Evolutionary conservation across 2,888 invertebrate species (phyloP), one percentile per base, ranked within the genome.

Genomic region (Hirtodrosophila histrioides): DNA sequence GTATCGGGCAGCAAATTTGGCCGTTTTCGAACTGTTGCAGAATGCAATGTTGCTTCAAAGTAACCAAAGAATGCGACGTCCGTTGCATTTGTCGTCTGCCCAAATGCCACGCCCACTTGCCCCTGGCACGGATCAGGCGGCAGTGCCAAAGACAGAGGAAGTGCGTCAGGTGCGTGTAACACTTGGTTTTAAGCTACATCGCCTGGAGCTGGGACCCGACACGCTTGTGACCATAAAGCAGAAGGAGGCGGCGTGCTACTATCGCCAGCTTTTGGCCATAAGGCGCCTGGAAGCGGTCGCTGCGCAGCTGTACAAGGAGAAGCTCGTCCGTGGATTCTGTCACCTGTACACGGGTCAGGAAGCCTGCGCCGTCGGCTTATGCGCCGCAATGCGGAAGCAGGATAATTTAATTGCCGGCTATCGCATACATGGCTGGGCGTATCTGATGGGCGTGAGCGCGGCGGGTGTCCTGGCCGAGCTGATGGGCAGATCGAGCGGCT

Each of bases 381-480:
- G 94, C 75, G 94, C 96, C 0, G 95, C 96, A 0, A 94, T 99
- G 92, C 94, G 96, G 1, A 93, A 94, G 0, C 93, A 94, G 43
- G 99, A 99, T 92, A 94, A 95, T 0, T 95, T 98, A 2, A 99
- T 99, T 80, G 98, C 99, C 0, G 97, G 99, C 0, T 99, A 99
- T 92, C 94, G 99, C 74, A 97, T 97, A 77, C 99, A 99, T 89
- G 99, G 98, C 5, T 99, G 98, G 98, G 96, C 98, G 0, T 95
- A 97, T 89, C 92, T 98, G 1, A 96, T 99, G 95, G 99, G 99
- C 0, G 94, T 96, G 0, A 91, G 95, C 0, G 93, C 95, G 0
- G 68, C 94, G 0, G 95, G 96, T 0, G 96, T 99, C 0, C 92
- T 99, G 40, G 93, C 96, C 3, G 99, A 99, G 92, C 93, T 99